Evolutionary conservation across 2,113 vertebrate genomes (phyloP), one percentile per base, ranked within the genome.

Genomic region (Odontesthes bonariensis): DNA sequence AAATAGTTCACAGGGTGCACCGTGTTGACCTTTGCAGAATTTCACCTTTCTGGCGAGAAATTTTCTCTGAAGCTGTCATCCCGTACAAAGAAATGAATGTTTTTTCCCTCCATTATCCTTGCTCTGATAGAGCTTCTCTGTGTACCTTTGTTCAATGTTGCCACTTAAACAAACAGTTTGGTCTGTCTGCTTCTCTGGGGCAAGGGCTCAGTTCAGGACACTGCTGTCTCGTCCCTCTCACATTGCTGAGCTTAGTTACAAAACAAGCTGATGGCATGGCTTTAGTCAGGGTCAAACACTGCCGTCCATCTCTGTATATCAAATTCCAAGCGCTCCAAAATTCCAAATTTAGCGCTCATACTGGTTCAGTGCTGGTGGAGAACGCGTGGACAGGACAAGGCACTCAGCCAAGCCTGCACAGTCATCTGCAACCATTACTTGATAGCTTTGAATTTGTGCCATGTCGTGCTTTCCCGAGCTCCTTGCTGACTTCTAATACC

Each of bases 251-350:
- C 87, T 77, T 84, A 20, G 78, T 89, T 75, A 69, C 77, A 90
- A 86, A 94, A 92, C 82, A 69, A 88, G 90, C 93, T 92, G 91
- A 93, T 92, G 90, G 42, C 75, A 73, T 73, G 75, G 75, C 80
- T 88, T 84, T 82, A 78, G 61, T 77, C 84, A 81, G 82, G 88
- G 89, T 87, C 81, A 88, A 85, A 79, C 78, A 27, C 83, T 46
- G 77, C 51, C 42, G 83, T 71, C 75, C 79, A 80, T 57, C 77
- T 76, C 75, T 59, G 31, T 79, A 69, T 77, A 90, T 92, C 89
- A 83, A 35, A 77, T 93, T 89, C 82, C 86, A 84, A 81, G 77
- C n/a, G n/a, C n/a, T n/a, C n/a, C n/a, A n/a, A n/a, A n/a, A n/a
- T n/a, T n/a, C n/a, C n/a, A n/a, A n/a, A n/a, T n/a, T 79, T 76